phyloP scores from a whole-genome alignment of 2,888 invertebrate species.

The Euspilapteryx auroguttella region DNA sequence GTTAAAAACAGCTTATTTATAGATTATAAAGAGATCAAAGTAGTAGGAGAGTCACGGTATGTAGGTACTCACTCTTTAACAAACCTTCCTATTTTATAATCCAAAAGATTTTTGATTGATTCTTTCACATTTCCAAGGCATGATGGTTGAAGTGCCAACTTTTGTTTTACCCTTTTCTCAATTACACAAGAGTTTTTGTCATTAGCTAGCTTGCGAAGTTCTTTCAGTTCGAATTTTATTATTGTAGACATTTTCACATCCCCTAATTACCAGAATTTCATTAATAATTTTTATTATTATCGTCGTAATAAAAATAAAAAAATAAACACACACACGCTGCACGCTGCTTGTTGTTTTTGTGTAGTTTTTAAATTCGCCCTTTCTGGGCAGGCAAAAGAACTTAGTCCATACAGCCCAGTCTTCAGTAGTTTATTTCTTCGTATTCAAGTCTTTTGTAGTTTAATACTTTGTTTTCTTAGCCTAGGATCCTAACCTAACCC shows the following conservation, averaged over 20 bases:
- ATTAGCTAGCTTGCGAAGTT: conserved; percentile 52
- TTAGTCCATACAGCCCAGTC: too few relatives aligned
- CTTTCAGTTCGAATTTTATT: conserved; percentile 53
- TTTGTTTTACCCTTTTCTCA: conserved; percentile 56
- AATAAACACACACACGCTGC: too few relatives aligned
- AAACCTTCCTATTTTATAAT: conserved; percentile 62
- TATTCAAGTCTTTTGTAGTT: too few relatives aligned
- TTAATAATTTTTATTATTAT: background rate
- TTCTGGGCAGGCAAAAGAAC: too few relatives aligned
- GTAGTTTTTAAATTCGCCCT: too few relatives aligned
- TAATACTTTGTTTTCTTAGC: too few relatives aligned
- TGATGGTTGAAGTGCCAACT: conserved; percentile 65
- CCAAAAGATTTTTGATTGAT: conserved; percentile 61
- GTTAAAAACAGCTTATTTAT: too few relatives aligned
- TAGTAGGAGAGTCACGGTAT: too few relatives aligned
- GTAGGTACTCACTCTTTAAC: conserved; percentile 60
- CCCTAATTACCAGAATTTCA: background rate
- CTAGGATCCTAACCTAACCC: too few relatives aligned
- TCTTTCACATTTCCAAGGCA: conserved; percentile 62
- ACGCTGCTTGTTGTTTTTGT: too few relatives aligned
- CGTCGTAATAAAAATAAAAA: background rate
- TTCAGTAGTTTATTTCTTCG: too few relatives aligned
- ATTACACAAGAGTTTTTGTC: conserved; percentile 62
- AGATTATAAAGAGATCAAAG: too few relatives aligned
- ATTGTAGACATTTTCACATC: conserved; percentile 38